Base-by-base conservation (phyloP, 30 jellyfish, hydroid and myxozoan species). In the Nemopilema nomurai region DNA sequence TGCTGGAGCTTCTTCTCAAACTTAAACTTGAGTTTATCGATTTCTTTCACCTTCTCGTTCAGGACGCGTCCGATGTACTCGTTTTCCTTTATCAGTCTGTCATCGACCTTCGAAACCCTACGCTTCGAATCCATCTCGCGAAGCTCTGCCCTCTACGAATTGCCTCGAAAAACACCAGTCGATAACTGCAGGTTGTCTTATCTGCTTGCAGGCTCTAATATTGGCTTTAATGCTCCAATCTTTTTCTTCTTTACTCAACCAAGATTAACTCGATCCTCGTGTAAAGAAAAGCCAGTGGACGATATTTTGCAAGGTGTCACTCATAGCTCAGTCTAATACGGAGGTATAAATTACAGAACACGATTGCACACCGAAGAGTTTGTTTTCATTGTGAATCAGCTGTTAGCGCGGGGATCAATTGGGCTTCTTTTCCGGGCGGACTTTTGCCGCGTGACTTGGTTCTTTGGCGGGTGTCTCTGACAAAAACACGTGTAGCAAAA, bases 61-160 rank as follows among this genome's bases (percentile, higher is more conserved):
- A 83, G 70, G 19, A 25, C 74, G 53, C 92, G 57, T 22, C 86
- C 92, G 24, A 71, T 71, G 79, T 83, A 67, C 62, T 83, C 92
- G 20, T 83, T 83, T 53, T 83, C 92, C 18, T 86, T 84, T 18
- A 72, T 18, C 26, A 72, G 62, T 7, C 76, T 67, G 25, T 83
- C 92, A 49, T 83, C 92, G 16, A 62, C 69, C 21, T 20, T 31
- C n/a, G 83, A 73, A 16, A 73, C 50, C 32, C 65, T 83, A 24
- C 92, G 86, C 51, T 83, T 83, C 49, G 84, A 51, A n/a, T 69
- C 79, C 90, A 82, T 41, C 57, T 41, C 57, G 13, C 13, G 57
- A 41, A 41, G 57, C 57, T 41, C 57, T 13, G 57, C 9, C 6
- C 57, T 41, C 13, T 3, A 41, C 57, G 57, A 41, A 41, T 3